These are phyloP conservation scores for Falcaria lacertinaria DNA, from an alignment of 2,888 invertebrate species.

Conservation along the genomic window DNA sequence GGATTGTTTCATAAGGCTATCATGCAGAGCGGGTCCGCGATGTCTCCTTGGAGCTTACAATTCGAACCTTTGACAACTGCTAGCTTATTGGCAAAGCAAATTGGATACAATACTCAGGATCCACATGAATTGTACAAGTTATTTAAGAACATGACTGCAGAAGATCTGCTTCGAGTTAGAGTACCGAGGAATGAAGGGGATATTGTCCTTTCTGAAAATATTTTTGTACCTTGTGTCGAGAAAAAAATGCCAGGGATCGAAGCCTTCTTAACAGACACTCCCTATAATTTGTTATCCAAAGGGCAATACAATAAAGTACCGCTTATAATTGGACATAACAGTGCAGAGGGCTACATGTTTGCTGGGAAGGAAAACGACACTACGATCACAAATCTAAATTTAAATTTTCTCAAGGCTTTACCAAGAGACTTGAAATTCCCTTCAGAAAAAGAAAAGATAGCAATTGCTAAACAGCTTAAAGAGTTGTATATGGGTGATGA, in stretches of 20 bases:
- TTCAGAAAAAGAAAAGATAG: constrained; percentile 31
- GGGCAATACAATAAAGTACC: constrained; percentile 55
- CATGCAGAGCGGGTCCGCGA: constrained; percentile 63
- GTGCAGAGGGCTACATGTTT: constrained; percentile 63
- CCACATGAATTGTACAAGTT: constrained; percentile 46
- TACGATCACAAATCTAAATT: constrained; percentile 43
- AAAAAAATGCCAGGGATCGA: constrained; percentile 34
- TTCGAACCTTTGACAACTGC: constrained; percentile 57
- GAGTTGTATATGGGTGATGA: constrained; percentile 64
- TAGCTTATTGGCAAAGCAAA: constrained; percentile 40
- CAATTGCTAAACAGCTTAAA: constrained; percentile 40
- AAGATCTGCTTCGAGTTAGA: constrained; percentile 43
- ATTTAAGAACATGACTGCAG: constrained; percentile 37
- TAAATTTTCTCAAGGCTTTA: constrained; percentile 47
- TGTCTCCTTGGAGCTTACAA: constrained; percentile 64
- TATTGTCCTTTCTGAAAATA: constrained; percentile 55
- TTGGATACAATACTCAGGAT: constrained; percentile 44
- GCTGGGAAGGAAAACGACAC: constrained; percentile 64
- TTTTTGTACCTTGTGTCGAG: constrained; percentile 67
- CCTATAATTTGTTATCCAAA: constrained; percentile 47
- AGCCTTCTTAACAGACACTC: constrained; percentile 48
- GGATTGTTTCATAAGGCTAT: constrained; percentile 63
- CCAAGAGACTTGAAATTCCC: constrained; percentile 56
- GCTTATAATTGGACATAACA: constrained; percentile 59
- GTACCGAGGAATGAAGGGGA: constrained; percentile 58